These are phyloP conservation scores for Rhinolophus ferrumequinum DNA, from an alignment of 2,113 vertebrate genomes.

Conservation along the genomic window DNA sequence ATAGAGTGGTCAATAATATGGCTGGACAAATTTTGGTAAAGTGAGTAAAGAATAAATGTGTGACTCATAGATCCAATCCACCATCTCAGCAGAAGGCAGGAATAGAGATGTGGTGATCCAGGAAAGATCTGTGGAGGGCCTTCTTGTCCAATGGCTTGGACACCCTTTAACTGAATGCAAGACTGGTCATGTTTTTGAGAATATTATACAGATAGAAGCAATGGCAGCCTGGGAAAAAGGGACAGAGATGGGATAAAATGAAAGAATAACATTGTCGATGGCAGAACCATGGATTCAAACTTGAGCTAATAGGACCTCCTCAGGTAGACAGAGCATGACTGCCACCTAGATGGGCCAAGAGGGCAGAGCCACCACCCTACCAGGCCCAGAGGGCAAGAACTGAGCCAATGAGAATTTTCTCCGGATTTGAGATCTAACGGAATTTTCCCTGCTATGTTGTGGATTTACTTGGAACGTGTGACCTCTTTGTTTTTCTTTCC, in stretches of 20 bases:
- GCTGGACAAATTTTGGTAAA: background rate
- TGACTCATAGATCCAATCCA: background rate
- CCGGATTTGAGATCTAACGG: background rate
- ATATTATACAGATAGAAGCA: background rate
- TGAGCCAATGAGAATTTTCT: background rate
- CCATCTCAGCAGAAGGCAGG: background rate
- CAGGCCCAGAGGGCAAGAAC: background rate
- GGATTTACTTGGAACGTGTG: background rate
- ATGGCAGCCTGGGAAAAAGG: background rate
- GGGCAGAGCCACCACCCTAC: fast-evolving
- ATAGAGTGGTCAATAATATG: background rate
- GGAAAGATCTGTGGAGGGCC: background rate
- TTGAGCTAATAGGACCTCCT: background rate
- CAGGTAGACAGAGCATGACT: too few relatives aligned
- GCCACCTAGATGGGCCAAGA: background rate
- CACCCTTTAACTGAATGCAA: background rate
- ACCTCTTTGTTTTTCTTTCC: background rate
- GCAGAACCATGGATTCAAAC: background rate
- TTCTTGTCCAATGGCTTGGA: background rate
- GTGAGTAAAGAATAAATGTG: background rate
- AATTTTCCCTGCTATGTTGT: background rate
- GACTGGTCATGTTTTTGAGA: background rate
- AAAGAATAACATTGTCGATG: background rate
- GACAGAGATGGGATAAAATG: background rate
- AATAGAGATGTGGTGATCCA: background rate